These are phyloP conservation scores for Tiaroga cobitis DNA, from an alignment of 2,797 vertebrate genomes.

Conservation along the genomic window DNA sequence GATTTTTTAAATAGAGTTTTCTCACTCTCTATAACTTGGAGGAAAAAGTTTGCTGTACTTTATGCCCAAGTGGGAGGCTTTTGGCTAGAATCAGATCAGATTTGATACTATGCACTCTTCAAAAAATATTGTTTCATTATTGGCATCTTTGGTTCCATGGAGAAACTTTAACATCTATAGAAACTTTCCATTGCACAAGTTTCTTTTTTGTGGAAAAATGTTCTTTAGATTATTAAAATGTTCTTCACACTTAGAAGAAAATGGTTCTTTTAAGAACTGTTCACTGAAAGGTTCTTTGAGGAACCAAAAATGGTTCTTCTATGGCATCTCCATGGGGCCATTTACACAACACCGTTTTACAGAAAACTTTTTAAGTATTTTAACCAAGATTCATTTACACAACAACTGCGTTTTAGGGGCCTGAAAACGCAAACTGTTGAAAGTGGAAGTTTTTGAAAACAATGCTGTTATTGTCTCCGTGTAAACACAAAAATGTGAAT, in stretches of 20 bases:
- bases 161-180: background rate
- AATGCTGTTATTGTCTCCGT: too few relatives aligned
- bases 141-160: background rate
- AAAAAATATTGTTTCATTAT: background rate
- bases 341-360: background rate
- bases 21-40: conserved; percentile 4
- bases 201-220: background rate
- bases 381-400: background rate
- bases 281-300: background rate
- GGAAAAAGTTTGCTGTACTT: background rate
- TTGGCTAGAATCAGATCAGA: background rate
- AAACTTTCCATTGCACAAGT: background rate
- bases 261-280: background rate
- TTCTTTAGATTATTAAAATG: background rate
- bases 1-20: conserved; percentile 68
- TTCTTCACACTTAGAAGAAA: background rate
- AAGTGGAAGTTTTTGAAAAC: background rate
- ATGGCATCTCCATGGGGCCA: too few relatives aligned
- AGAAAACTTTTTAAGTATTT: background rate
- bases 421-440: background rate
- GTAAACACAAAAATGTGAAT: too few relatives aligned
- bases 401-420: background rate
- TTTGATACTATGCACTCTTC: background rate
- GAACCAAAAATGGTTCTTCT: too few relatives aligned
- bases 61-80: background rate